Evolutionary conservation across 2,888 invertebrate genomes (phyloP).

Genomic region (Lymantria dispar): DNA sequence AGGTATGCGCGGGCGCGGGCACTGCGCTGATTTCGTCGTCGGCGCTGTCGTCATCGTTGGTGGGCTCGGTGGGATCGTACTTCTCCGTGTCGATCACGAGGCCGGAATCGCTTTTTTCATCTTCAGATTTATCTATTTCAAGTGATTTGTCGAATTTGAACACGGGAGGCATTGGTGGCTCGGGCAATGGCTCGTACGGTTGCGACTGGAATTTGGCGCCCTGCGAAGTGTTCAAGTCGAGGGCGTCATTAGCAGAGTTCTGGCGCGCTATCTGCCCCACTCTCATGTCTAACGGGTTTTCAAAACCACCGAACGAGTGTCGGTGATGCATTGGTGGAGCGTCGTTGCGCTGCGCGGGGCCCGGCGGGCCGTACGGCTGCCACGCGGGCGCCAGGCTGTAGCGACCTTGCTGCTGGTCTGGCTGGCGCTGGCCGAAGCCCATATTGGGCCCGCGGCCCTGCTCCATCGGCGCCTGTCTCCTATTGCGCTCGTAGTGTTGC

Average conservation of each 20-base stretch:
- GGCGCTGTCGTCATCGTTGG: conserved; percentile 60
- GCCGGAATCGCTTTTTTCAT: conserved; percentile 80
- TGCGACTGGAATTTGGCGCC: conserved; percentile 20
- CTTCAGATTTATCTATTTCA: conserved; percentile 69
- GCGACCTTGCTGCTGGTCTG: conserved; percentile 27
- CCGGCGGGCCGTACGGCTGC: conserved; percentile 40
- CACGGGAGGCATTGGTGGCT: conserved; percentile 63
- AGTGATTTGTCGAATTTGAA: conserved; percentile 55
- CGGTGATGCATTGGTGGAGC: conserved; percentile 32
- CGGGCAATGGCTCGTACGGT: conserved; percentile 49
- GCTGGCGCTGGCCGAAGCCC: conserved; percentile 15
- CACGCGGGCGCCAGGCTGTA: conserved; percentile 37
- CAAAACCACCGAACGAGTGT: conserved; percentile 59
- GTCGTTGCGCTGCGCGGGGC: conserved; percentile 24
- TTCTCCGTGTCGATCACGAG: conserved; percentile 83
- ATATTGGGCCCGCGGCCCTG: conserved; percentile 16
- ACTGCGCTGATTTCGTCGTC: conserved; percentile 6
- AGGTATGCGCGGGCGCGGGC: conserved; percentile 9
- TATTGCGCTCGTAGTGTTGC: conserved; percentile 34
- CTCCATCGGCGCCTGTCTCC: conserved; percentile 22
- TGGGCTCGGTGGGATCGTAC: conserved; percentile 82
- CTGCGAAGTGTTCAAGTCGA: conserved; percentile 10
- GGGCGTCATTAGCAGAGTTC: conserved; percentile 18
- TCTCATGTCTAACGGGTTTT: conserved; percentile 65
- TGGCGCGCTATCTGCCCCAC: conserved; percentile 40